Conservation (phyloP, 2,797 vertebrate genomes). For the Hydrocynus forskahlii region DNA sequence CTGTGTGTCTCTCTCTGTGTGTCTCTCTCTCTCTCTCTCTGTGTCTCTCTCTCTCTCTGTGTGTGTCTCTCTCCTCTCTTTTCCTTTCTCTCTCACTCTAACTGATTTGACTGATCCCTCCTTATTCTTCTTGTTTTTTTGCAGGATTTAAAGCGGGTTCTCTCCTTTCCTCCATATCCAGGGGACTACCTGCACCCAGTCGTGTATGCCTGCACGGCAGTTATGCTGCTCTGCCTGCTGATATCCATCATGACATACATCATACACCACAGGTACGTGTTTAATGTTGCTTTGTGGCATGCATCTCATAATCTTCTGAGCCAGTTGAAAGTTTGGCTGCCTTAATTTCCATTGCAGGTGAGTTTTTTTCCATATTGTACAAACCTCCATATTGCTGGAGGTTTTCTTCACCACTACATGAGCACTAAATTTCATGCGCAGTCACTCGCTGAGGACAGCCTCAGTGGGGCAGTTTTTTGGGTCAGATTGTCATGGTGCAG, state of each 20-base stretch:
- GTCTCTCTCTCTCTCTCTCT: slow-evolving; percentile 10
- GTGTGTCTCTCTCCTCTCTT: slow-evolving; percentile 2
- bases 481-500: slow-evolving; percentile 34
- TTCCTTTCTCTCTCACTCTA: background rate
- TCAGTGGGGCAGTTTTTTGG: slow-evolving; percentile 37
- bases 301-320: background rate
- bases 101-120: background rate
- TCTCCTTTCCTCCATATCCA: slow-evolving; percentile 91
- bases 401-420: background rate
- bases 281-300: background rate
- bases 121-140: slow-evolving; percentile 38
- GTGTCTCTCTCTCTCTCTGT: slow-evolving; percentile 9
- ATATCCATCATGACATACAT: slow-evolving; percentile 91
- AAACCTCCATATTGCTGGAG: background rate
- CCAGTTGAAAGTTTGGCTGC: background rate
- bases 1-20: too few species aligned
- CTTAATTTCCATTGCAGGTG: background rate
- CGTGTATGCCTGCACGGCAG: slow-evolving; percentile 95
- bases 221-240: slow-evolving; percentile 93
- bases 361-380: background rate
- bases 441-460: slow-evolving; percentile 9
- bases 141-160: slow-evolving; percentile 93
- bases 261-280: slow-evolving; percentile 87
- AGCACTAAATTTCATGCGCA: background rate
- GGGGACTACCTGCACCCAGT: slow-evolving; percentile 96